phyloP scores from a whole-genome alignment of 2,888 invertebrate genomes.

The Griposia aprilina region DNA sequence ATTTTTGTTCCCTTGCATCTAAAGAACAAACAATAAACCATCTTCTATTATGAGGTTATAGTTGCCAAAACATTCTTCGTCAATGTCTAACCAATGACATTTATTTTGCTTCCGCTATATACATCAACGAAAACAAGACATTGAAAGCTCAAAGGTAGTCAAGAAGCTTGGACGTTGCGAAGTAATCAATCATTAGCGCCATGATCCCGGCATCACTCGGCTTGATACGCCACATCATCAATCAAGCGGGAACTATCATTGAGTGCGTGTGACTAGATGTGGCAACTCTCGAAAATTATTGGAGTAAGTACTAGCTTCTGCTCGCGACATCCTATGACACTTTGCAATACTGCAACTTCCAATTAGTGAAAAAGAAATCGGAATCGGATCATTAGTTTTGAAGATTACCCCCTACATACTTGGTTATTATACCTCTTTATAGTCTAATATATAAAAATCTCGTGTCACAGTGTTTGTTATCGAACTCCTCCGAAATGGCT shows the following conservation, averaged over 20 bases:
- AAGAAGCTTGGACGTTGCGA: slow-evolving; percentile 73
- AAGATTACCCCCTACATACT: no score
- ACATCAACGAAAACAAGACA: slow-evolving; percentile 54
- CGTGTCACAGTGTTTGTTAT: no score
- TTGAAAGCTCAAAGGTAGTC: slow-evolving; percentile 62
- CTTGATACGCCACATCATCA: slow-evolving; percentile 84
- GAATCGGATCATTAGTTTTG: background rate
- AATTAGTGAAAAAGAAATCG: background rate
- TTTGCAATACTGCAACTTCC: background rate
- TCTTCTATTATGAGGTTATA: background rate
- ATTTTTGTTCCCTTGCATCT: no score
- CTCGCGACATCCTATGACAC: background rate
- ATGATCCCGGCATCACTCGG: slow-evolving; percentile 85
- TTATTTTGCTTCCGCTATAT: slow-evolving; percentile 4
- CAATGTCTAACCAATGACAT: background rate
- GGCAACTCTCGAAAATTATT: slow-evolving; percentile 11
- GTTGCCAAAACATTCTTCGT: background rate
- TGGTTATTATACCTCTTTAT: background rate
- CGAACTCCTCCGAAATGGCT: no score
- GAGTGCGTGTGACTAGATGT: slow-evolving; percentile 58
- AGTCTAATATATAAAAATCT: no score
- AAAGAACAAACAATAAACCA: no score
- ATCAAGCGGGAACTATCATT: slow-evolving; percentile 79
- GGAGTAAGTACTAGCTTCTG: background rate
- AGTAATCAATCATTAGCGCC: slow-evolving; percentile 84